phyloP scores from a whole-genome alignment of 2,113 vertebrate species.

The Heterochromis multidens region DNA sequence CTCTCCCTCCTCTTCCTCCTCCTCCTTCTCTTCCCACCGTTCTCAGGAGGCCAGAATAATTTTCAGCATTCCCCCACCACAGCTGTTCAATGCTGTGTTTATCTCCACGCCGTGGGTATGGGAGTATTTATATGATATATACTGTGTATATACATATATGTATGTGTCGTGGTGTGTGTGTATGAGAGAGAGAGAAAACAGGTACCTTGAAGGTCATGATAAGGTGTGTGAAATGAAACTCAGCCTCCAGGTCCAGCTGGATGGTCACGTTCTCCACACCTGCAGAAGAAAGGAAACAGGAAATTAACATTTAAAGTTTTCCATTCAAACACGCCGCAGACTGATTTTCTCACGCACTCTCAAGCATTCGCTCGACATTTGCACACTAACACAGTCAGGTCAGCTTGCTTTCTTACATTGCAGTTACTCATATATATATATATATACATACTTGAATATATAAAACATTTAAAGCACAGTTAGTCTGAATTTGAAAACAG shows the following conservation, averaged over 20 bases:
- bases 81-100: slow-evolving; percentile 29
- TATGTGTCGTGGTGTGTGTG: background rate
- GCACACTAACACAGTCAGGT: background rate
- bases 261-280: slow-evolving; percentile 94
- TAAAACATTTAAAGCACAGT: background rate
- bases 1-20: background rate
- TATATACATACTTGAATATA: too few species aligned
- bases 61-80: slow-evolving; percentile 52
- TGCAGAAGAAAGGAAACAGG: slow-evolving; percentile 51
- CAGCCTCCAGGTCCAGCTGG: slow-evolving; percentile 92
- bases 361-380: background rate
- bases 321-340: background rate
- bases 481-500: background rate
- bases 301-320: slow-evolving; percentile 2
- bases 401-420: background rate
- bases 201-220: slow-evolving; percentile 99
- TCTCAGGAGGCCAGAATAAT: slow-evolving; percentile 30
- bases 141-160: background rate
- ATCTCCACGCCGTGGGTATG: background rate
- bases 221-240: slow-evolving; percentile 99
- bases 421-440: too few species aligned
- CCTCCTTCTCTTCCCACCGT: slow-evolving; percentile 29
- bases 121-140: background rate
- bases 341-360: background rate
- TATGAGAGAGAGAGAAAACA: background rate